Percentiles rank a stretch among this genome's conserved stretches.
These are phyloP conservation scores for Euzetes globulus DNA, from an alignment of 2,888 invertebrate species.

Conservation along the genomic window DNA sequence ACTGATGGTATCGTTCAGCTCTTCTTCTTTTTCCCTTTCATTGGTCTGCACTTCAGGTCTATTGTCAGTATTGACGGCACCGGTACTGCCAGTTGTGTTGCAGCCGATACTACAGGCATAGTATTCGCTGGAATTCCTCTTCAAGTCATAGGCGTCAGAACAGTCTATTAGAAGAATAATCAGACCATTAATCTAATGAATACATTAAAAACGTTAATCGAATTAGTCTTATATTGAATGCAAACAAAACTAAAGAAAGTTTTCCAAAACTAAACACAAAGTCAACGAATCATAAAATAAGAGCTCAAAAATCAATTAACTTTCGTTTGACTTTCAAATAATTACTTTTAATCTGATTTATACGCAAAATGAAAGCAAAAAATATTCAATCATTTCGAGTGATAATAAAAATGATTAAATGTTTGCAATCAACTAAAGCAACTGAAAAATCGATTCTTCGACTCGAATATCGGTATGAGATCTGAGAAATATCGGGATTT, in stretches of 20 bases:
- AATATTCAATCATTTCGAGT: neutral
- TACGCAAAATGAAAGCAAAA: neutral
- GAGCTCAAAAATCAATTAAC: too few species aligned
- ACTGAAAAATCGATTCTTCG: neutral
- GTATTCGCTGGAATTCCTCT: constrained; percentile 1
- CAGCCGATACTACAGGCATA: constrained; percentile 19
- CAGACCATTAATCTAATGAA: neutral
- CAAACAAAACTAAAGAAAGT: neutral
- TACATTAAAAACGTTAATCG: neutral
- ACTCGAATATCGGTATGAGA: neutral
- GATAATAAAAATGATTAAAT: neutral
- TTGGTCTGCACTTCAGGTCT: neutral
- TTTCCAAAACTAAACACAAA: neutral
- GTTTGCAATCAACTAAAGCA: neutral
- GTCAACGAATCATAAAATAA: neutral
- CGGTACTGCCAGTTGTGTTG: neutral
- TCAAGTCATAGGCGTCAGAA: neutral
- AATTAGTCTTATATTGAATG: neutral
- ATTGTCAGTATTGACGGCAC: neutral
- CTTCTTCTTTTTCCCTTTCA: neutral
- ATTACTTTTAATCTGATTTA: too few species aligned
- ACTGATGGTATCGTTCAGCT: neutral
- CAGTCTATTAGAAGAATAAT: neutral
- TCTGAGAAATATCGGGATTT: too few species aligned
- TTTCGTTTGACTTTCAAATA: too few species aligned